These are phyloP conservation scores for Lucifuga dentata DNA, from an alignment of 2,113 vertebrate species.

Conservation along the genomic window DNA sequence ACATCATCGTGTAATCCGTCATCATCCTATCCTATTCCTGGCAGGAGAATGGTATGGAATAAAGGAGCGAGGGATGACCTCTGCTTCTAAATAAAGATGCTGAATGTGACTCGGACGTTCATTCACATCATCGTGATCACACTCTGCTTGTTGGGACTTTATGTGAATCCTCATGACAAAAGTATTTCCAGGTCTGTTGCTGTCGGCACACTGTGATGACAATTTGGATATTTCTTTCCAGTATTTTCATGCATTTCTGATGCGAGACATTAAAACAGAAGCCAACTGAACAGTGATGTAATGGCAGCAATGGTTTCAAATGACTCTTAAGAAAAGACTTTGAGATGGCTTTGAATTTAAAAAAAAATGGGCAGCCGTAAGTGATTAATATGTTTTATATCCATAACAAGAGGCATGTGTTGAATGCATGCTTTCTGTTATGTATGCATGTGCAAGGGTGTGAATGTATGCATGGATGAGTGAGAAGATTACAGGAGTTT, in stretches of 20 bases:
- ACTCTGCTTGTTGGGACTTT: constrained; percentile 20
- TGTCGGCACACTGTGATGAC: neutral
- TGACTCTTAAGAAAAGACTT: constrained; percentile 1
- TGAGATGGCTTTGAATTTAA: constrained; percentile 13
- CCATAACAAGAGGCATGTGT: constrained; percentile 2
- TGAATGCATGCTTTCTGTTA: neutral
- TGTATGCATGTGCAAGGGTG: constrained; percentile 7
- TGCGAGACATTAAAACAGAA: no score
- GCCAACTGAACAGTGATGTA: constrained; percentile 5
- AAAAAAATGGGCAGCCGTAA: neutral
- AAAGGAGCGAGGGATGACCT: constrained; percentile 31
- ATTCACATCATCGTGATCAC: neutral
- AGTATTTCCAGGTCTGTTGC: constrained; percentile 5
- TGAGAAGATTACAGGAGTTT: neutral
- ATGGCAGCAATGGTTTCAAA: constrained; percentile 10
- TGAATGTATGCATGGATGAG: no score
- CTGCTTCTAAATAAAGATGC: constrained; percentile 45
- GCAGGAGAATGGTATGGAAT: constrained; percentile 11
- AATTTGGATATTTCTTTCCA: neutral
- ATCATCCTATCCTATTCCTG: constrained; percentile 53
- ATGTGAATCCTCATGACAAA: constrained; percentile 10
- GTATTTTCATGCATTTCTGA: constrained; percentile 12
- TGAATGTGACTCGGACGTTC: constrained; percentile 2
- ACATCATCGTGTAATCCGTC: constrained; percentile 57
- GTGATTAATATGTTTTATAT: constrained; percentile 30